Evolutionary conservation across 23 tunicate genomes (phyloP).

Genomic region (Halocynthia aurantium): DNA sequence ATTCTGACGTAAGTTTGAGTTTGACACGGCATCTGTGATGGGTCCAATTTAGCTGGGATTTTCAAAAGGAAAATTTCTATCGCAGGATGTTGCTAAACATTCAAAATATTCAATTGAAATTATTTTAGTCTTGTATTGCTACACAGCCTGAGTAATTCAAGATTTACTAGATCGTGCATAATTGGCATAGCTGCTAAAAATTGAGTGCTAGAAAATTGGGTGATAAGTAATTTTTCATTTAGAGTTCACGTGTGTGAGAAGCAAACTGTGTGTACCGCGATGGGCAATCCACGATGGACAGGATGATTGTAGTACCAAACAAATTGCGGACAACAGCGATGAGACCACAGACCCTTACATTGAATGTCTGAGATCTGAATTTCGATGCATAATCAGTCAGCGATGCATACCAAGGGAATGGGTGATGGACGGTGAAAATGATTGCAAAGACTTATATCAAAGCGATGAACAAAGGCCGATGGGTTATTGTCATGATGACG

Average conservation of each 20-base stretch:
- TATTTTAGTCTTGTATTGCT: too few species aligned
- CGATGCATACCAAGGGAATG: constrained; percentile 44
- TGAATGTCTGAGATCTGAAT: neutral
- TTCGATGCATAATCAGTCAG: neutral
- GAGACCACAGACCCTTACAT: neutral
- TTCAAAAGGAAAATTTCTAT: too few species aligned
- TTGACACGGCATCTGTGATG: too few species aligned
- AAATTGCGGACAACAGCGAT: constrained; percentile 14
- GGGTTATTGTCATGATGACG: neutral
- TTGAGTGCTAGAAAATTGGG: too few species aligned
- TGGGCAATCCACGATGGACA: constrained; percentile 16
- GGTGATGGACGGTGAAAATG: constrained; percentile 27
- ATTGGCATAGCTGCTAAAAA: too few species aligned
- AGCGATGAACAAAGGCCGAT: constrained; percentile 11
- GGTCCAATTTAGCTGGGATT: too few species aligned
- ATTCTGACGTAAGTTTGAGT: too few species aligned
- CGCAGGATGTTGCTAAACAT: too few species aligned
- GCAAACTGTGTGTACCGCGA: constrained; percentile 7
- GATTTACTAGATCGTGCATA: too few species aligned
- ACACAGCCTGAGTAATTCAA: too few species aligned
- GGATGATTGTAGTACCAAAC: constrained; percentile 3
- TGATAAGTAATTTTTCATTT: neutral
- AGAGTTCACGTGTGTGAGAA: constrained; percentile 1
- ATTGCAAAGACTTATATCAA: constrained; percentile 6
- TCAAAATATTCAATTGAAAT: too few species aligned